A percentile compares a stretch with the other conserved stretches of the same genome.
Conservation (phyloP, 2,888 invertebrate genomes). For the Orchesellides sinensis region DNA sequence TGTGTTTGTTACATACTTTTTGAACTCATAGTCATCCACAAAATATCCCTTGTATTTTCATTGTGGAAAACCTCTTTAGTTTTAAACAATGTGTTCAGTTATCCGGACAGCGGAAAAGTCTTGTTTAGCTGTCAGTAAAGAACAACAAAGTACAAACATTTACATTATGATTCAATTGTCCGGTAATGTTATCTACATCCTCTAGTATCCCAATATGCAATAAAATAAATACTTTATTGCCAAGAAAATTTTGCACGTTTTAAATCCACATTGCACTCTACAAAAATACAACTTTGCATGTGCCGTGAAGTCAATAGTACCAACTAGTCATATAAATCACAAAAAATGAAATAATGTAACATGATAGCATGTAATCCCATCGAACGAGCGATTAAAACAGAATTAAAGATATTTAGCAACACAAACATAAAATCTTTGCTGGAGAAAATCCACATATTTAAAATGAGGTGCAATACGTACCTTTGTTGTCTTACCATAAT, state of each 20-base stretch:
- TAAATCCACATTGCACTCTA: neutral
- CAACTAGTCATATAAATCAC: slow-evolving; percentile 4
- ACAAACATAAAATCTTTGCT: neutral
- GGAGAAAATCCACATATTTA: neutral
- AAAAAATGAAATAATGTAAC: too few species aligned
- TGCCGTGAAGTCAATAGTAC: neutral
- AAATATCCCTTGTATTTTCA: too few species aligned
- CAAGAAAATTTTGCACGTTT: neutral
- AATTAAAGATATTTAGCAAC: neutral
- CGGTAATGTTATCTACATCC: too few species aligned
- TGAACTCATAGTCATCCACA: too few species aligned
- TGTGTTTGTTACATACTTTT: too few species aligned
- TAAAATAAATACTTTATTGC: neutral
- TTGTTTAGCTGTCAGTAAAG: neutral
- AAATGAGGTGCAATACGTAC: slow-evolving; percentile 54
- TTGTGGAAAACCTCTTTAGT: slow-evolving; percentile 10
- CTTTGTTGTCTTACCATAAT: slow-evolving; percentile 44
- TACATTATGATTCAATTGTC: too few species aligned
- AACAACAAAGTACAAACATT: neutral
- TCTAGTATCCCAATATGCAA: too few species aligned
- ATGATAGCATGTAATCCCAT: neutral
- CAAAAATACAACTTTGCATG: too few species aligned
- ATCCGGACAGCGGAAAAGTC: too few species aligned
- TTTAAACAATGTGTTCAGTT: slow-evolving; percentile 37
- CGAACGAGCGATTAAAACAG: neutral